Conservation (phyloP, 2,113 vertebrate species). For the Oreocharis arfaki region DNA sequence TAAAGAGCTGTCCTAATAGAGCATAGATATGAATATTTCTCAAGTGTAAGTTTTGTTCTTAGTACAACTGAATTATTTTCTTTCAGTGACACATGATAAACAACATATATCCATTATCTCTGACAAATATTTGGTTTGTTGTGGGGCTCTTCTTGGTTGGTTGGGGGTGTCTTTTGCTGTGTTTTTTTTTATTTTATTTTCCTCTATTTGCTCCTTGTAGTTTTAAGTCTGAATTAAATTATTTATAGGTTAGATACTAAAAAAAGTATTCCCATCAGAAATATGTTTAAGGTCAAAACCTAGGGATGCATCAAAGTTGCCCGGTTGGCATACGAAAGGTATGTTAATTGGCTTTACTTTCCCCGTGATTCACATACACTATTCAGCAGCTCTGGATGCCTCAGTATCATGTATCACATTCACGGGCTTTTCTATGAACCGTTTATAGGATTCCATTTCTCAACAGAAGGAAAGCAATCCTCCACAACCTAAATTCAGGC, state of each 20-base stretch:
- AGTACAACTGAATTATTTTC: background rate
- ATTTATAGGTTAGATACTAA: background rate
- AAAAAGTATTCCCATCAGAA: background rate
- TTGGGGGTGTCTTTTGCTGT: background rate
- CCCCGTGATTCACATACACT: background rate
- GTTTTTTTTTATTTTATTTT: background rate
- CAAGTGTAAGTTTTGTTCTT: background rate
- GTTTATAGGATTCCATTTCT: background rate
- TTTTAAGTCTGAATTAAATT: background rate
- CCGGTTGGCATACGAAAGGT: background rate
- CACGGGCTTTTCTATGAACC: background rate
- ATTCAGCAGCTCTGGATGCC: background rate
- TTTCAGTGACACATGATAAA: background rate
- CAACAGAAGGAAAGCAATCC: background rate
- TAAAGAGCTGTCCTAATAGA: background rate
- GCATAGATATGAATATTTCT: background rate
- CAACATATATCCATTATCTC: background rate
- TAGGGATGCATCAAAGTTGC: background rate
- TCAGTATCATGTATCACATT: background rate
- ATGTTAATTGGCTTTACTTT: background rate
- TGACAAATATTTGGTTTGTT: background rate
- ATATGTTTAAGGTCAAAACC: background rate
- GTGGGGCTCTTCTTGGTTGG: background rate
- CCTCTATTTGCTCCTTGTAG: background rate
- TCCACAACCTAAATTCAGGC: background rate